Evolutionary conservation across 2,113 vertebrate species (phyloP).

Genomic region (Hippolais icterina): DNA sequence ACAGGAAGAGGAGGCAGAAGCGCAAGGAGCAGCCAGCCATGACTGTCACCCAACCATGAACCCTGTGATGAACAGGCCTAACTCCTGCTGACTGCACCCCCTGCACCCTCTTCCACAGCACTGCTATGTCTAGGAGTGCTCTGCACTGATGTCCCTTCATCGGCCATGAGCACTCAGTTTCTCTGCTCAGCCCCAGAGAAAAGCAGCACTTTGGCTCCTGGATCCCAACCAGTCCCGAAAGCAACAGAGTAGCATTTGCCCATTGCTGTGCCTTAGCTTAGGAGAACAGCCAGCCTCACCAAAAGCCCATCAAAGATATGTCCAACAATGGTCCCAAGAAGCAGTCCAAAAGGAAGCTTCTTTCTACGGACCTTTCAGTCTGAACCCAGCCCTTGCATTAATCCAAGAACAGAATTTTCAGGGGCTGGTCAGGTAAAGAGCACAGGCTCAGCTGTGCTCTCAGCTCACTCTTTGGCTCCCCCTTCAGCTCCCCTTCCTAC

Average conservation of each 20-base stretch:
- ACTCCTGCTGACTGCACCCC: background rate
- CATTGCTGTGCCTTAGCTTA: background rate
- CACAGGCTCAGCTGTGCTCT: background rate
- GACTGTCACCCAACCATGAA: background rate
- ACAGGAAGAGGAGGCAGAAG: background rate
- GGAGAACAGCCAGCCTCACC: background rate
- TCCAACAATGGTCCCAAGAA: accelerated
- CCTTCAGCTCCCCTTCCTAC: background rate
- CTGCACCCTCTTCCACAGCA: background rate
- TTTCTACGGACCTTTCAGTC: background rate
- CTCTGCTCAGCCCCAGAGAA: background rate
- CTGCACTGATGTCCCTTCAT: background rate
- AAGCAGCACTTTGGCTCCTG: background rate
- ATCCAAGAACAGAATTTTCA: background rate
- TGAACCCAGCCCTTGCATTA: background rate
- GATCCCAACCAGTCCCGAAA: background rate
- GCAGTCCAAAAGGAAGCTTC: background rate
- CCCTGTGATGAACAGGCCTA: background rate
- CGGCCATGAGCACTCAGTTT: accelerated
- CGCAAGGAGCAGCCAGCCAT: background rate
- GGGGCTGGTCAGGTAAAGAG: background rate
- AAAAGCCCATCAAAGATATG: background rate
- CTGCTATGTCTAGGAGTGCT: background rate
- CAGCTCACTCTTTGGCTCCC: background rate
- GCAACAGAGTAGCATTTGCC: background rate